Evolutionary conservation across 2,888 invertebrate species (phyloP), one percentile per base, ranked within the genome.

Genomic region (Amorpha juglandis): DNA sequence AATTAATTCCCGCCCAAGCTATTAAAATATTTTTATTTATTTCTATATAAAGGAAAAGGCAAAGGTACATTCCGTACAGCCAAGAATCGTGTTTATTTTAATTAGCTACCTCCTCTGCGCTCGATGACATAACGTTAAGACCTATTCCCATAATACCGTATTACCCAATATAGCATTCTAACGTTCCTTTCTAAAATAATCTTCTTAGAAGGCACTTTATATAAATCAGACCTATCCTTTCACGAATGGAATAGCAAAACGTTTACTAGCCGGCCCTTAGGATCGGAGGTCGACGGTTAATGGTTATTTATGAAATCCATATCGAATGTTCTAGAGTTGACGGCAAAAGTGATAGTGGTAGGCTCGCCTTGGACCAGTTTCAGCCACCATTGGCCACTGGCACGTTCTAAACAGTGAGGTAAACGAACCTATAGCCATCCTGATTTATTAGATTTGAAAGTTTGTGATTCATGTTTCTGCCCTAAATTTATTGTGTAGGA

Each of bases 341-440:
- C 69, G 66, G 69, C 70, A 69, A 76, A 83, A 84, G 83, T 78
- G 77, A 84, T 73, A 74, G 83, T 78, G 68, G 66, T 58, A 55
- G 64, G 55, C 35, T 74, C 68, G 72, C 84, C 84, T 84, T 81
- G 84, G 74, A 77, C 85, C 71, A 78, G 68, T 70, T 75, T 68
- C 65, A 73, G 69, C 69, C 72, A 69, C 68, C 69, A 71, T 67
- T 67, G 67, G 68, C 53, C 69, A 63, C 63, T 69, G 19, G 58
- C 19, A 65, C 53, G 52, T 69, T 71, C 63, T 53, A 38, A 66
- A 19, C 12, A 19, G 42, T 45, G 51, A 62, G 52, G 65, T 52
- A 65, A 65, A 58, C 19, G 35, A 1, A 33, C 48, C 48, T 35
- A 58, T 53, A 64, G 6, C 6, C 38, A 19, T 19, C 19, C 12